Percentiles rank a stretch among this genome's conserved stretches.
phyloP scores from a whole-genome alignment of 2,113 vertebrate species.

The Lontra canadensis region DNA sequence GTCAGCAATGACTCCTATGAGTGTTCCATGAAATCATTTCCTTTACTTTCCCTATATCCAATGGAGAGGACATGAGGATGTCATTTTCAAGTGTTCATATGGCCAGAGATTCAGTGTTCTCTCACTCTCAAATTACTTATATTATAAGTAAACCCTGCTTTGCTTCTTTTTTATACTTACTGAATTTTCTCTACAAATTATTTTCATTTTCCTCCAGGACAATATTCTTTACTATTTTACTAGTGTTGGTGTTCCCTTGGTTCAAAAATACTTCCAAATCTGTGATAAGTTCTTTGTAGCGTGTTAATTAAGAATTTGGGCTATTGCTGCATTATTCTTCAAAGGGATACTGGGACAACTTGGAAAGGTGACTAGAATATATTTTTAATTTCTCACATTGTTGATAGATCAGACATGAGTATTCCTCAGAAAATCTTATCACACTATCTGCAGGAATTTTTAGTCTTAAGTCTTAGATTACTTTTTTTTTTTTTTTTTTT shows the following conservation, averaged over 20 bases:
- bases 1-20: not conserved
- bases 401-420: not conserved
- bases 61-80: accelerated
- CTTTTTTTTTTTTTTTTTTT: not conserved
- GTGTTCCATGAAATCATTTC: not conserved
- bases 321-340: not conserved
- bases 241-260: not conserved
- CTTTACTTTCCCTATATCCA: not conserved
- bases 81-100: not conserved
- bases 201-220: not conserved
- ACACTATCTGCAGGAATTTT: not conserved
- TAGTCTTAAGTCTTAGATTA: not conserved
- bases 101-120: not conserved
- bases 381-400: not conserved
- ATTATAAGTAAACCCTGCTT: not conserved
- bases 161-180: not conserved
- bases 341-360: not conserved
- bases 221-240: not conserved
- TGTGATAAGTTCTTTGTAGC: not conserved
- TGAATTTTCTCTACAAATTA: not conserved
- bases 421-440: not conserved
- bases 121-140: not conserved
- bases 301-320: not conserved
- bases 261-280: not conserved
- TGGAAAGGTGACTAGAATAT: not conserved